Conservation (phyloP, 2,888 invertebrate genomes). For the Plutella xylostella region DNA sequence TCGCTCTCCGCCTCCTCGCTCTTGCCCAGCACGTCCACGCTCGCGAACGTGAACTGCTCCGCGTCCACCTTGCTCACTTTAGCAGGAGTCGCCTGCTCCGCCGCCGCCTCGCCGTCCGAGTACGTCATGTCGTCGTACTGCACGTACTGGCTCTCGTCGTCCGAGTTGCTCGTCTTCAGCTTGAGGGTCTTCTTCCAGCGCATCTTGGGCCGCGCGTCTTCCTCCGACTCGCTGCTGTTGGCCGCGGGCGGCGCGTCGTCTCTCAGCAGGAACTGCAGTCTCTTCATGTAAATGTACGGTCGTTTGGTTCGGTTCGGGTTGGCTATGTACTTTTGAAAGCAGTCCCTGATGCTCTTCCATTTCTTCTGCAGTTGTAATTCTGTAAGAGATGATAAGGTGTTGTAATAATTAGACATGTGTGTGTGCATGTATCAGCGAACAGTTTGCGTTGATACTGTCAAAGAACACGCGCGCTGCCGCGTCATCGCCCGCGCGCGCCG, state of each 20-base stretch:
- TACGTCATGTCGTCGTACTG: slow-evolving; percentile 32
- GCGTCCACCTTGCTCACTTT: slow-evolving; percentile 24
- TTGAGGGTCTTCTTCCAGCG: slow-evolving; percentile 17
- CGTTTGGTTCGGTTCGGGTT: slow-evolving; percentile 26
- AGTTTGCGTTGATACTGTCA: no score
- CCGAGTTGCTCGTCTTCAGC: slow-evolving; percentile 29
- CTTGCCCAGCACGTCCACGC: slow-evolving; percentile 33
- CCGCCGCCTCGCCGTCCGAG: slow-evolving; percentile 16
- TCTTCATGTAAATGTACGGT: slow-evolving; percentile 48
- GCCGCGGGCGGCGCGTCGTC: slow-evolving; percentile 23
- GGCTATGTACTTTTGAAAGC: slow-evolving; percentile 35
- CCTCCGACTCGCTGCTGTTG: slow-evolving; percentile 21
- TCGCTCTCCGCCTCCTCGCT: slow-evolving; percentile 44
- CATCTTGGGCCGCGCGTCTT: slow-evolving; percentile 18
- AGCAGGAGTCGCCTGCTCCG: slow-evolving; percentile 13
- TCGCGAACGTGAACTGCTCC: slow-evolving; percentile 51
- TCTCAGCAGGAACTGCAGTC: slow-evolving; percentile 45
- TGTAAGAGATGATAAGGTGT: no score
- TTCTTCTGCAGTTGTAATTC: slow-evolving; percentile 60
- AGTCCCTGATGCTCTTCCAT: slow-evolving; percentile 60
- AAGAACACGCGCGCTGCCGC: no score
- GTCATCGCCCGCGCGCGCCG: no score
- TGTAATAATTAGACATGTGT: no score
- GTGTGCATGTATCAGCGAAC: no score
- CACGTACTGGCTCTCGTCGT: background rate